Evolutionary conservation across 2,888 invertebrate species (phyloP), one percentile per base, ranked within the genome.

Genomic region (Cantharis rustica): DNA sequence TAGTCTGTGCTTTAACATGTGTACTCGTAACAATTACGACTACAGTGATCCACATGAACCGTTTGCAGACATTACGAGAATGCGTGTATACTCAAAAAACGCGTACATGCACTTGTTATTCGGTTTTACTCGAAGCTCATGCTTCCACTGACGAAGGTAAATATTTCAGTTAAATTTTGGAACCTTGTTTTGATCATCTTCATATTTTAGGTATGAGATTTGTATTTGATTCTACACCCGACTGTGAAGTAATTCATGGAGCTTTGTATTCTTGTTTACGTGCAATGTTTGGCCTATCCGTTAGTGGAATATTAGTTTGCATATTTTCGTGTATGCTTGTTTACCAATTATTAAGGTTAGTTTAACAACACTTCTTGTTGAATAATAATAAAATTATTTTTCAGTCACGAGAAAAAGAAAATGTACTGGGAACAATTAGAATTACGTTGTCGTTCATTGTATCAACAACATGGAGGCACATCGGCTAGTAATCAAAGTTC

Each of bases 391-490:
- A 23, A 20, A 61, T 69, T 15, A 69, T 26, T 13, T 73, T 69
- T 16, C n/a, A 96, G 96, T 81, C 97, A 97, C 86, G 97, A 97
- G 88, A 93, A 95, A 79, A 97, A 97, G 90, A 97, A 96, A 89
- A 96, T 96, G 94, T 97, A 97, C 87, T 97, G 97, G 96, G 96
- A 96, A 84, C 96, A 97, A 88, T 86, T 97, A 87, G 96, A 96
- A 86, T 88, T 96, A 72, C 90, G 96, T 75, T 95, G 96, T 86
- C 90, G 96, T 78, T 95, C 95, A 0, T 87, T 96, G 75, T 96
- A 96, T 84, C 90, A 91, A 63, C 90, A 91, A 83, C 91, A 90
- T 31, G 83, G 82, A 15, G 88, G 81, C 11, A 84, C 86, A 4
- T 83, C 86, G 15, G 82, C 86, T 3, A 88, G 87, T 78, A 85